These are phyloP conservation scores for Bombus turneri DNA, from an alignment of 1,140 invertebrate genomes.

Conservation along the genomic window DNA sequence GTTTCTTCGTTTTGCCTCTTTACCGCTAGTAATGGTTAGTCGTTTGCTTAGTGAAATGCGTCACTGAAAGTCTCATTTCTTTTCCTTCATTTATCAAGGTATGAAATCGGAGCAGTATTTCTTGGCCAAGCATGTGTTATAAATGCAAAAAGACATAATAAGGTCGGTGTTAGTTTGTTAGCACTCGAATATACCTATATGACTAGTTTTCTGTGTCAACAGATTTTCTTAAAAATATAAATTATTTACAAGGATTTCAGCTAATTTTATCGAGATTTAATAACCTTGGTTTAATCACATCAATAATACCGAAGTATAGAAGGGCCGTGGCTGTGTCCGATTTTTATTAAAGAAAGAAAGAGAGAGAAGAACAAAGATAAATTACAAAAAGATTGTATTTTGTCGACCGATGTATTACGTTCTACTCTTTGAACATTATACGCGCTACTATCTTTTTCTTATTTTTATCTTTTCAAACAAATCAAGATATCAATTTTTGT, in stretches of 20 bases:
- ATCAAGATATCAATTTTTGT: slow-evolving; percentile 25
- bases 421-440: neutral
- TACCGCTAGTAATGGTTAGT: slow-evolving; percentile 79
- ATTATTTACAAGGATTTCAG: slow-evolving; percentile 82
- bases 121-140: slow-evolving; percentile 79
- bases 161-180: slow-evolving; percentile 81
- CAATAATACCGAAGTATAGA: slow-evolving; percentile 78
- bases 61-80: slow-evolving; percentile 64
- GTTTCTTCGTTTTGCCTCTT: slow-evolving; percentile 28
- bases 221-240: slow-evolving; percentile 83
- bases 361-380: neutral
- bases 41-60: slow-evolving; percentile 76
- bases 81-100: slow-evolving; percentile 72
- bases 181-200: slow-evolving; percentile 82
- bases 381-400: slow-evolving; percentile 22
- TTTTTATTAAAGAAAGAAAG: slow-evolving; percentile 53
- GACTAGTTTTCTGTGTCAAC: slow-evolving; percentile 81
- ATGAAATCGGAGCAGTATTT: slow-evolving; percentile 78
- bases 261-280: slow-evolving; percentile 79
- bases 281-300: slow-evolving; percentile 80
- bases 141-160: slow-evolving; percentile 81
- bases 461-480: slow-evolving; percentile 23
- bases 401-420: slow-evolving; percentile 49
- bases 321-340: slow-evolving; percentile 69
- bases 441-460: neutral